phyloP scores from a whole-genome alignment of 64 coral and sea anemone species.

The Dendronephthya gigantea region DNA sequence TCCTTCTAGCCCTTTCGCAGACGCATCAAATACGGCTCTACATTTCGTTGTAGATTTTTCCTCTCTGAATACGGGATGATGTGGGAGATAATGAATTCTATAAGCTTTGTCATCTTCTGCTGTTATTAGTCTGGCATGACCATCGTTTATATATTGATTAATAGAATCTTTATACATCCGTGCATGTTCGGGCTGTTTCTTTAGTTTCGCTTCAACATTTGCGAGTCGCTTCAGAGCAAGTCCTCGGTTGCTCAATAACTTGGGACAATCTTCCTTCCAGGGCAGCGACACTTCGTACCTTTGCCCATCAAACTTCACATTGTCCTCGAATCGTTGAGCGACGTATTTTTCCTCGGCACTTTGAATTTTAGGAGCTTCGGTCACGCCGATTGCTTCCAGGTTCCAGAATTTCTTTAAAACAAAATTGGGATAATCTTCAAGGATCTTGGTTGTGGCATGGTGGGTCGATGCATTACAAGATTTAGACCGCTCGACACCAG shows the following conservation, averaged over 20 bases:
- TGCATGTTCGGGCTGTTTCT: background rate
- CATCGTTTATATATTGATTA: background rate
- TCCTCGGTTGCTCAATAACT: background rate
- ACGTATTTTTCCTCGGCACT: no score
- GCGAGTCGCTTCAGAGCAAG: background rate
- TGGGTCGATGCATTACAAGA: background rate
- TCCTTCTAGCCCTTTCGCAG: constrained; percentile 30
- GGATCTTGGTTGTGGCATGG: background rate
- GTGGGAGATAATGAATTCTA: background rate
- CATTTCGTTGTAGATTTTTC: background rate
- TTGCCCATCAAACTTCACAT: constrained; percentile 15
- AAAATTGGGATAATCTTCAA: background rate
- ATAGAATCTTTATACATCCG: constrained; percentile 16
- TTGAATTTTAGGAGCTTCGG: background rate
- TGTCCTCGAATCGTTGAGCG: background rate
- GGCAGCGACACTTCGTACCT: constrained; percentile 21
- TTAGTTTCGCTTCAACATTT: background rate
- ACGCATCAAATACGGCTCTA: constrained; percentile 27
- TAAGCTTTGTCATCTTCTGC: background rate
- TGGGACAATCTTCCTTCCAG: background rate
- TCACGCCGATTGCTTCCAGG: background rate
- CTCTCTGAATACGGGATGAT: background rate
- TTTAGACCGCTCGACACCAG: background rate
- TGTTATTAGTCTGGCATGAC: constrained; percentile 11
- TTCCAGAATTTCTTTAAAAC: background rate